A percentile compares a stretch with the other conserved stretches of the same genome.
Conservation (phyloP, 1,140 invertebrate genomes). For the Drosophila erecta region DNA sequence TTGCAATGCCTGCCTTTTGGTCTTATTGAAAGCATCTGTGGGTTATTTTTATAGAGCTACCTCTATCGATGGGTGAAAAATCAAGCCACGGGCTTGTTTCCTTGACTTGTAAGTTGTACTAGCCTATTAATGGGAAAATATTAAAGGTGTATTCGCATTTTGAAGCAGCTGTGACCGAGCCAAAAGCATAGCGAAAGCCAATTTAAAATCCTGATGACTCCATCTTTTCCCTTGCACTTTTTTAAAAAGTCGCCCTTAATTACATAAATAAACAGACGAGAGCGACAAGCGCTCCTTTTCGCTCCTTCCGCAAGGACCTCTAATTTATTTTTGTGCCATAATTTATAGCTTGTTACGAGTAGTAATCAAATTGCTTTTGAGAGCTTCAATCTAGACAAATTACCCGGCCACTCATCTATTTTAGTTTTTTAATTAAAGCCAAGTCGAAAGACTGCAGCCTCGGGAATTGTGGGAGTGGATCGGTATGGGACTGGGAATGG, state of each 20-base stretch:
- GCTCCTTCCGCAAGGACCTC: neutral
- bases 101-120: slow-evolving; percentile 63
- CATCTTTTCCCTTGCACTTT: neutral
- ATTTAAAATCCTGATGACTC: too few relatives aligned
- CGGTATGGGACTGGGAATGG: neutral
- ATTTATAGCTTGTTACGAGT: slow-evolving; percentile 58
- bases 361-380: slow-evolving; percentile 63
- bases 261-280: neutral
- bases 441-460: slow-evolving; percentile 37
- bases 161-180: too few relatives aligned
- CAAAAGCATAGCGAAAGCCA: too few relatives aligned
- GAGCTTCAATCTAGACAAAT: slow-evolving; percentile 74
- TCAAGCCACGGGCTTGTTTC: slow-evolving; percentile 19
- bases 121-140: slow-evolving; percentile 41
- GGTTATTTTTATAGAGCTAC: slow-evolving; percentile 80
- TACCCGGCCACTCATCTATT: slow-evolving; percentile 63
- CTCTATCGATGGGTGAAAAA: slow-evolving; percentile 1
- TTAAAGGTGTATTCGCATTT: neutral
- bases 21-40: slow-evolving; percentile 72
- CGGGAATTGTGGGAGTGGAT: slow-evolving; percentile 1
- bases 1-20: slow-evolving; percentile 12
- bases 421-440: slow-evolving; percentile 76
- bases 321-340: slow-evolving; percentile 33
- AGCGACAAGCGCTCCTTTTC: neutral
- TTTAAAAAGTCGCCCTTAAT: too few relatives aligned